phyloP scores from a whole-genome alignment of 2,888 invertebrate genomes.

The Acrocera orbiculus region DNA sequence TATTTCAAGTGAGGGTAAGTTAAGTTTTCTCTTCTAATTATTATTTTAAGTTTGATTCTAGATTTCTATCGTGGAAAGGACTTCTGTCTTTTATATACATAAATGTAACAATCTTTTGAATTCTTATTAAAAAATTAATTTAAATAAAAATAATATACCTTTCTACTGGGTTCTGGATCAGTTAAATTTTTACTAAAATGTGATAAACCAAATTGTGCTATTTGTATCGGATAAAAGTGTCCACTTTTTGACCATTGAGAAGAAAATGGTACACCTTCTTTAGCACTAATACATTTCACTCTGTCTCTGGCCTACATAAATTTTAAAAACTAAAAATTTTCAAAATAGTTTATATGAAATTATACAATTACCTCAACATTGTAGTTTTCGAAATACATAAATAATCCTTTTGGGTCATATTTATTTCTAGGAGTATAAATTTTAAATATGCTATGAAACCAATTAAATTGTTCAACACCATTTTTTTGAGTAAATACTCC shows the following conservation, averaged over 20 bases:
- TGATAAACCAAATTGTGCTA: conserved; percentile 92
- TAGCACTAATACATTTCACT: conserved; percentile 89
- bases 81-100: no score
- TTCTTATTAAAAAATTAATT: no score
- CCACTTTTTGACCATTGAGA: conserved; percentile 93
- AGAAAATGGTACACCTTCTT: conserved; percentile 88
- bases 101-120: no score
- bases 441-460: conserved; percentile 88
- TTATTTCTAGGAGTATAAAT: conserved; percentile 74
- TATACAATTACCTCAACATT: conserved; percentile 61
- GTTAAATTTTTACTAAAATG: conserved; percentile 92
- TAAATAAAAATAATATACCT: no score
- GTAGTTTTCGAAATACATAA: conserved; percentile 94
- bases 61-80: no score
- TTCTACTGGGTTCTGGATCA: conserved; percentile 60
- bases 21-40: no score
- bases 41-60: no score
- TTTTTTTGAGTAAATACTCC: conserved; percentile 55
- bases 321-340: not conserved
- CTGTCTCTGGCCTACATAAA: conserved; percentile 49
- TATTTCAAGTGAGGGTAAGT: no score
- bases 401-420: conserved; percentile 79
- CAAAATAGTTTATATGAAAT: not conserved
- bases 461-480: conserved; percentile 71
- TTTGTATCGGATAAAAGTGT: conserved; percentile 96